Base-by-base conservation (phyloP, 2,113 vertebrate species). In the Zapornia atra region DNA sequence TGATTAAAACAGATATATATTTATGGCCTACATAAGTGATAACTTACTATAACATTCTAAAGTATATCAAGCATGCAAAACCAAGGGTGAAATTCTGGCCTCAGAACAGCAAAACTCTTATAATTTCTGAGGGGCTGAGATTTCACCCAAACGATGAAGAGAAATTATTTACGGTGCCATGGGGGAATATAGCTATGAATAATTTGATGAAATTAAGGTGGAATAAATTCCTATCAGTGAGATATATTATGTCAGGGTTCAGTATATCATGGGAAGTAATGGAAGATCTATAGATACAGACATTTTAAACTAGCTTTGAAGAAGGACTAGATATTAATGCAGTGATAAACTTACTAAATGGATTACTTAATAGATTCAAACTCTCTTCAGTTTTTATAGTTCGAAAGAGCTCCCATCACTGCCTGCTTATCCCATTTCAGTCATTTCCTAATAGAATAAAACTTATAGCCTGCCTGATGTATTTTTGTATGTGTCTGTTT, bases 1-100 rank as follows among this genome's bases (percentile, higher is more conserved):
- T 94, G 86, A 96, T 95, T 94, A 91, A 94, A 96, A 71, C 61
- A 88, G 63, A 64, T 88, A 86, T 68, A 34, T 90, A 95, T 94
- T 93, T 96, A 94, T 86, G 48, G 71, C 64, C 72, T 91, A 75
- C 51, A 90, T 86, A 91, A 91, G 54, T 82, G 48, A 94, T 79
- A 96, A 93, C 82, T 94, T 90, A 91, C 50, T 91, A 91, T 75
- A 84, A 87, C 57, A 51, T 57, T 56, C 61, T 82, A 44, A 85
- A 85, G 28, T 57, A 84, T 78, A 83, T 94, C 88, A 95, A 61
- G 83, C 72, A 81, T 90, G 72, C 33, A 94, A 92, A 91, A 86
- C 33, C 33, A 82, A 91, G 51, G 51, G 34, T 84, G 56, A 91
- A 95, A 79, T 79, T 86, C 89, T 94, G 61, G 57, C 53, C 44